Percentiles rank a stretch among this genome's conserved stretches.
These are phyloP conservation scores for human DNA, from an alignment of 2,113 vertebrate species.

Conservation along the genomic window DNA sequence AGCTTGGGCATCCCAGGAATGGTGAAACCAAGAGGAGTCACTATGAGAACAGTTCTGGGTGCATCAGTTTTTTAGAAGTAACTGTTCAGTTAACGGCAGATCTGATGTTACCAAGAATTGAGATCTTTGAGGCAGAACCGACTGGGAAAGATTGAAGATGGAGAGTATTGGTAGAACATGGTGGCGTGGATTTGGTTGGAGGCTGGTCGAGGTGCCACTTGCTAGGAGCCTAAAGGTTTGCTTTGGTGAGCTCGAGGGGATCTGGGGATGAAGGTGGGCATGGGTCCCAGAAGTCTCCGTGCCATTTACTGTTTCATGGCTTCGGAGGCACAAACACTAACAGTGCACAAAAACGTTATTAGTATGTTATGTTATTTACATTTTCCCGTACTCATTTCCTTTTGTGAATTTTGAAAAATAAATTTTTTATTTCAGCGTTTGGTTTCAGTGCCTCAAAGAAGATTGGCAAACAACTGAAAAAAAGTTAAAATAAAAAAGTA, in stretches of 20 bases:
- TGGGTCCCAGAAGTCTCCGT: neutral
- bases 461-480: neutral
- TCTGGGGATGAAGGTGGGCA: neutral
- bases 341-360: neutral
- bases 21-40: neutral
- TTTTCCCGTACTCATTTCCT: neutral
- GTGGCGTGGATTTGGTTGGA: neutral
- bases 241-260: neutral
- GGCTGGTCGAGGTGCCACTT: accelerated
- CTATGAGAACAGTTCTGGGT: neutral
- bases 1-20: neutral
- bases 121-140: neutral
- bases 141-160: neutral
- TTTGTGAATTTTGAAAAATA: neutral
- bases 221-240: neutral
- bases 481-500: neutral
- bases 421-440: neutral
- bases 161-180: neutral
- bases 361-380: neutral
- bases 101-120: neutral
- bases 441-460: neutral
- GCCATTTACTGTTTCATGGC: neutral
- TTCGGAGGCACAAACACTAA: neutral
- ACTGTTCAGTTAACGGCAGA: neutral
- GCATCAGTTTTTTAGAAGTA: neutral